phyloP scores from a whole-genome alignment of 2,113 vertebrate species.

The Tupaia tana region DNA sequence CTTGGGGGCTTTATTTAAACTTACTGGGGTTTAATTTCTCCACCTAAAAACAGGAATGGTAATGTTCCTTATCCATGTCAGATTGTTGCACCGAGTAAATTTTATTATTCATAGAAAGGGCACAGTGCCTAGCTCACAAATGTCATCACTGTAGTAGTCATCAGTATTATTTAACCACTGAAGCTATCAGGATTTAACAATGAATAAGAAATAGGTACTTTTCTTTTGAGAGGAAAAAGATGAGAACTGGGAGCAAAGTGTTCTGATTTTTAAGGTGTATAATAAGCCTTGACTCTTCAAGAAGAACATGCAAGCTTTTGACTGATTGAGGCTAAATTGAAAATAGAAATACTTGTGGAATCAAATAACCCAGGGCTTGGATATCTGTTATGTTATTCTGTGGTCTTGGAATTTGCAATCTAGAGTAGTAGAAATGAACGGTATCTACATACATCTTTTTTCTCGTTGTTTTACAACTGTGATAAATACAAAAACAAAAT shows the following conservation, averaged over 20 bases:
- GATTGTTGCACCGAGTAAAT: background rate
- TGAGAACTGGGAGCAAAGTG: background rate
- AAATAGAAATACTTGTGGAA: background rate
- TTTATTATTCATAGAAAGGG: background rate
- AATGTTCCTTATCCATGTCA: background rate
- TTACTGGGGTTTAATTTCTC: background rate
- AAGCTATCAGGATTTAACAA: background rate
- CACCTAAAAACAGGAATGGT: background rate
- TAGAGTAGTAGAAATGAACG: background rate
- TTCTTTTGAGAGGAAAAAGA: background rate
- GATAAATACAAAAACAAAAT: background rate
- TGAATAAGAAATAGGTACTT: background rate
- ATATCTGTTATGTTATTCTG: background rate
- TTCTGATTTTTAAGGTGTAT: background rate
- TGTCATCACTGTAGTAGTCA: background rate
- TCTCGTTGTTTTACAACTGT: background rate
- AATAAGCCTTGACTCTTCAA: background rate
- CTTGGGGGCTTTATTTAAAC: background rate
- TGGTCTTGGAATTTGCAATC: background rate
- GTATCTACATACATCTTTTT: background rate
- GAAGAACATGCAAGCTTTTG: background rate
- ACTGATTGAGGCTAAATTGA: background rate
- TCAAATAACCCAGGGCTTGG: background rate
- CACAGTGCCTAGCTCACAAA: background rate
- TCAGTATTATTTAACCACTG: background rate